phyloP scores from a whole-genome alignment of 2,113 vertebrate species.

The Upupa epops region DNA sequence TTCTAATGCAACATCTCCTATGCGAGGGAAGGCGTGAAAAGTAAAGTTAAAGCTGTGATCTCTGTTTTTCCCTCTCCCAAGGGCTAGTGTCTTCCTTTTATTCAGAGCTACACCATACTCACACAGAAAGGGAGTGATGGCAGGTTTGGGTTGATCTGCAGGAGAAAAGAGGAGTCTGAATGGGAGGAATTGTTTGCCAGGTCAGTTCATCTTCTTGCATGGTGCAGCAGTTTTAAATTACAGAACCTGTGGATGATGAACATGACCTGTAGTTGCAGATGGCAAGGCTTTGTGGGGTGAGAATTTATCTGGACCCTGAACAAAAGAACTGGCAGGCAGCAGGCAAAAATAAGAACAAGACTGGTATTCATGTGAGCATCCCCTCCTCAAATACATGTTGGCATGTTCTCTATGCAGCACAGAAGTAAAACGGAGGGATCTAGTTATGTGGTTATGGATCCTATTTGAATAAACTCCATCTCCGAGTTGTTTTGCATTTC shows the following conservation, averaged over 20 bases:
- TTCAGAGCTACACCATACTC: neutral
- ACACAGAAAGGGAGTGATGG: neutral
- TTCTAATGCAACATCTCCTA: conserved; percentile 16
- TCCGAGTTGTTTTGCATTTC: conserved; percentile 51
- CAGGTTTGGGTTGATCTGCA: neutral
- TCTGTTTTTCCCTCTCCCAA: neutral
- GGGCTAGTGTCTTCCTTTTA: neutral
- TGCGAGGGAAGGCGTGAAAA: neutral
- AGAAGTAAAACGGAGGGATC: neutral
- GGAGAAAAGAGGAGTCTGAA: neutral
- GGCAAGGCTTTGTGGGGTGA: neutral
- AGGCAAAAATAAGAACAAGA: neutral
- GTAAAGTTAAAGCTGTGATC: conserved; percentile 7
- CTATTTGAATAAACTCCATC: neutral
- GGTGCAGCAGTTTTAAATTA: neutral
- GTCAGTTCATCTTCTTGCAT: fast-evolving
- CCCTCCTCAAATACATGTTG: fast-evolving
- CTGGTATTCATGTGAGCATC: neutral
- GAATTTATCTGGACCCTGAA: neutral
- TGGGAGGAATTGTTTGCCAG: neutral
- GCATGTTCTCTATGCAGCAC: fast-evolving
- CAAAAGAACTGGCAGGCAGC: neutral
- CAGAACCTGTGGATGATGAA: neutral
- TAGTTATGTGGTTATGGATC: neutral
- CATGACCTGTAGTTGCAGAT: fast-evolving